Evolutionary conservation across 2,113 vertebrate genomes (phyloP).

Genomic region (Ursus arctos): DNA sequence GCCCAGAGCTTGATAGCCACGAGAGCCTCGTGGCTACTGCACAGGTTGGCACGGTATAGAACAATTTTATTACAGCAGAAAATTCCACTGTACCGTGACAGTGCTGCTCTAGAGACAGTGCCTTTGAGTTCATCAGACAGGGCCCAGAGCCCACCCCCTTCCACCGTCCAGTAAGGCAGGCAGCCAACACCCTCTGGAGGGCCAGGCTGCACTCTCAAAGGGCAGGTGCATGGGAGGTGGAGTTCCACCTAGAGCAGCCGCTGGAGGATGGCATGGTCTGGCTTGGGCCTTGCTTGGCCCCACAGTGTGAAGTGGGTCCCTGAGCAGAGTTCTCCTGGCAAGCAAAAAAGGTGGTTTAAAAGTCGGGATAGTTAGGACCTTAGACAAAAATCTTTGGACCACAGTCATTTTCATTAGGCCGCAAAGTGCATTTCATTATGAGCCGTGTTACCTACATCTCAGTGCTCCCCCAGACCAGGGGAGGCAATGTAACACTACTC

Average conservation of each 20-base stretch:
- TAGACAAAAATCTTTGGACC: neutral
- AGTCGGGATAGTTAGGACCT: neutral
- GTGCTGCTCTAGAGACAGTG: neutral
- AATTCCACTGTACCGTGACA: neutral
- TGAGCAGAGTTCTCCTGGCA: neutral
- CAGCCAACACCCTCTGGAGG: neutral
- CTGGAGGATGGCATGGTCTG: neutral
- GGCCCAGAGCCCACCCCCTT: neutral
- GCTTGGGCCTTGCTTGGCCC: neutral
- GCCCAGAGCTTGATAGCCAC: neutral
- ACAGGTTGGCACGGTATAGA: neutral
- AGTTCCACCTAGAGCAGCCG: neutral
- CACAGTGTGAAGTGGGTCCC: neutral
- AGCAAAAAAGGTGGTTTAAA: neutral
- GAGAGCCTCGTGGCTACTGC: neutral
- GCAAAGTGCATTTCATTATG: neutral
- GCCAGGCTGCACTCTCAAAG: neutral
- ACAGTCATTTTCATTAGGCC: neutral
- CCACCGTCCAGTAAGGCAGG: neutral
- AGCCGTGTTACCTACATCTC: neutral
- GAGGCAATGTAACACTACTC: neutral
- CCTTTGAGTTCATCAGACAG: neutral
- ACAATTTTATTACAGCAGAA: neutral
- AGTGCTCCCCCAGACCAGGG: neutral
- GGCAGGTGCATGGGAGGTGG: neutral